Evolutionary conservation across 1,140 invertebrate species (phyloP).

Genomic region (Pseudomyrmex dendroicus): DNA sequence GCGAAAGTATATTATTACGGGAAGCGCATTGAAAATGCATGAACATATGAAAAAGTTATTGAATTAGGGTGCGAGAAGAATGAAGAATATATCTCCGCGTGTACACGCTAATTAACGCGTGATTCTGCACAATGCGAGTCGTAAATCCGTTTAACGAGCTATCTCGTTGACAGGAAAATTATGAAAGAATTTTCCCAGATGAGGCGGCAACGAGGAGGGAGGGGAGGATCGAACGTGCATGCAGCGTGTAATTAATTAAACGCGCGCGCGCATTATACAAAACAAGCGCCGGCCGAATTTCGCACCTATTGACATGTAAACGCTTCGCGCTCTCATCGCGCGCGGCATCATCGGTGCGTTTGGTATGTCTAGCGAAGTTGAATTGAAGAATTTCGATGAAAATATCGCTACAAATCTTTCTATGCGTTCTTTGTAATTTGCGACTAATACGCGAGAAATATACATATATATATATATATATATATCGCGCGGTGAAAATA

Average conservation of each 20-base stretch:
- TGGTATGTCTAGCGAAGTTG: too few species aligned
- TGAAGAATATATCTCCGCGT: neutral
- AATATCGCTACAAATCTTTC: too few species aligned
- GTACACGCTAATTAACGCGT: conserved; percentile 17
- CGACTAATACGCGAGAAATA: too few species aligned
- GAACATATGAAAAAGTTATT: neutral
- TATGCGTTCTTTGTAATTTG: too few species aligned
- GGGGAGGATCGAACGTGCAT: neutral
- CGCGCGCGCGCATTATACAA: too few species aligned
- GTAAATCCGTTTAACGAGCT: conserved; percentile 21
- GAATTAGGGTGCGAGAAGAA: neutral
- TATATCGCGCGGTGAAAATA: neutral
- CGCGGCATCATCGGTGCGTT: too few species aligned
- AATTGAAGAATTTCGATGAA: too few species aligned
- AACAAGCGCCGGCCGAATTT: neutral
- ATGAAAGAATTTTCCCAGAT: conserved; percentile 19
- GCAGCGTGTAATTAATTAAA: conserved; percentile 23
- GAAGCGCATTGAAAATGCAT: neutral
- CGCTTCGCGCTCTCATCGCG: too few species aligned
- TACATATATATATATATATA: too few species aligned
- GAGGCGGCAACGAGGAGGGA: too few species aligned
- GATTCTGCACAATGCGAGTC: neutral
- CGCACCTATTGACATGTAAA: neutral
- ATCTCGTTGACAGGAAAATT: conserved; percentile 1
- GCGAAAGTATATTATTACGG: neutral